A percentile compares a stretch with the other conserved stretches of the same genome.
Evolutionary conservation across 2,113 vertebrate genomes (phyloP).

Genomic region (Trichechus manatus): DNA sequence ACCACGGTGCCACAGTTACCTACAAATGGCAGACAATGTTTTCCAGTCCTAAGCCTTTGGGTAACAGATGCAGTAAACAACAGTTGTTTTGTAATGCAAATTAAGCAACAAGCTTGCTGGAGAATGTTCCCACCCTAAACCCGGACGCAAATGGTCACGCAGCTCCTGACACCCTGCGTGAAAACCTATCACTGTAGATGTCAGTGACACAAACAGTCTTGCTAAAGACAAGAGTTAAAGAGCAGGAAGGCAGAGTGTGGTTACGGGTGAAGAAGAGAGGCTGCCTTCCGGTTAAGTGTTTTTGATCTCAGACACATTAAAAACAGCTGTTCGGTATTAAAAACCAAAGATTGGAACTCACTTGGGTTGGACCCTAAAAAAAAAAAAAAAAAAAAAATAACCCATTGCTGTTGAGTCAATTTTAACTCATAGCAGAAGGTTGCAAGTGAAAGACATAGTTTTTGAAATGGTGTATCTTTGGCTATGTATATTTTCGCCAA

Average conservation of each 20-base stretch:
- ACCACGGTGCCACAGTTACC: background rate
- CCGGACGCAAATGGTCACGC: slow-evolving; percentile 79
- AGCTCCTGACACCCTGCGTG: slow-evolving; percentile 46
- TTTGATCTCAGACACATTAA: slow-evolving; percentile 75
- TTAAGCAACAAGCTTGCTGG: slow-evolving; percentile 63
- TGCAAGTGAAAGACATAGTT: too few relatives aligned
- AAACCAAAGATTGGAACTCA: slow-evolving; percentile 78
- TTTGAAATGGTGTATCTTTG: too few relatives aligned
- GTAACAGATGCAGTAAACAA: slow-evolving; percentile 82
- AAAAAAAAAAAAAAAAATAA: slow-evolving; percentile 76
- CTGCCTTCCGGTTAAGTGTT: slow-evolving; percentile 75
- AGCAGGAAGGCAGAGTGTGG: slow-evolving; percentile 38
- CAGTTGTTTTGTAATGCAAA: slow-evolving; percentile 87
- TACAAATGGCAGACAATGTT: slow-evolving; percentile 39
- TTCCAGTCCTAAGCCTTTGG: slow-evolving; percentile 79
- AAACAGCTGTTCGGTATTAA: slow-evolving; percentile 78
- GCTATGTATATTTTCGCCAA: too few relatives aligned
- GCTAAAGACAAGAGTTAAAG: slow-evolving; percentile 7
- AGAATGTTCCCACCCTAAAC: background rate
- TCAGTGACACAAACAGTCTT: background rate
- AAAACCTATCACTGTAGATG: background rate
- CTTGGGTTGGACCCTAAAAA: slow-evolving; percentile 67
- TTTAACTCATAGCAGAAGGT: too few relatives aligned
- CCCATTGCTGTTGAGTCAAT: too few relatives aligned
- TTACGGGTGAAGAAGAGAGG: slow-evolving; percentile 17